phyloP scores from a whole-genome alignment of 2,888 invertebrate genomes.

The Chrysotoxum bicinctum region DNA sequence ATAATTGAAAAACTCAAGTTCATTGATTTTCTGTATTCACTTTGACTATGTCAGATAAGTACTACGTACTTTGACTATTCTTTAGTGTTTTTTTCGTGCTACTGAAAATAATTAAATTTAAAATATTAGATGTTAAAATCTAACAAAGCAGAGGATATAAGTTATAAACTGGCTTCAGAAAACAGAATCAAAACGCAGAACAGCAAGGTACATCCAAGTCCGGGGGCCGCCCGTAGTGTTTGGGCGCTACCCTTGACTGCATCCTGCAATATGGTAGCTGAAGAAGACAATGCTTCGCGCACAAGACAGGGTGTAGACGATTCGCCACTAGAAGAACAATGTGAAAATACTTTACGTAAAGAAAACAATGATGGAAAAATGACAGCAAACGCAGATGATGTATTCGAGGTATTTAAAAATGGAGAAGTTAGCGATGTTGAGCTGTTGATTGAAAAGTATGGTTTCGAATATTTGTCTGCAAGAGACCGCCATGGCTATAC shows the following conservation, averaged over 20 bases:
- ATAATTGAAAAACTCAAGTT: neutral
- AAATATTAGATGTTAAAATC: neutral
- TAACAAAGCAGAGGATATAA: constrained; percentile 11
- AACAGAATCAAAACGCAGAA: constrained; percentile 81
- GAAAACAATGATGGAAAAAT: constrained; percentile 78
- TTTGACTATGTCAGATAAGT: neutral
- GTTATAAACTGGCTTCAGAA: constrained; percentile 80
- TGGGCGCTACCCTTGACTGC: constrained; percentile 92
- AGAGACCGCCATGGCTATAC: constrained; percentile 96
- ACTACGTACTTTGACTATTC: neutral
- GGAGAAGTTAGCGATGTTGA: constrained; percentile 93
- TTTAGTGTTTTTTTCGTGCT: neutral
- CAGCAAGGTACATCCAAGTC: constrained; percentile 89
- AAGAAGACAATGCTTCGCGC: constrained; percentile 84
- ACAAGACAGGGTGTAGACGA: constrained; percentile 80
- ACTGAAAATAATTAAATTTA: neutral
- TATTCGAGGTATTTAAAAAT: constrained; percentile 92
- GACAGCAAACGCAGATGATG: constrained; percentile 83
- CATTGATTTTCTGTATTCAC: neutral
- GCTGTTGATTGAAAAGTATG: constrained; percentile 90
- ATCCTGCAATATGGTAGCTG: constrained; percentile 90
- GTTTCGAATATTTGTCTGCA: constrained; percentile 88
- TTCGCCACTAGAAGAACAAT: constrained; percentile 80
- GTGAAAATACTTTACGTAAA: constrained; percentile 81
- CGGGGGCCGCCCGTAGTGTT: constrained; percentile 94